Evolutionary conservation across 2,888 invertebrate genomes (phyloP).

Genomic region (Nomada goodeniana): DNA sequence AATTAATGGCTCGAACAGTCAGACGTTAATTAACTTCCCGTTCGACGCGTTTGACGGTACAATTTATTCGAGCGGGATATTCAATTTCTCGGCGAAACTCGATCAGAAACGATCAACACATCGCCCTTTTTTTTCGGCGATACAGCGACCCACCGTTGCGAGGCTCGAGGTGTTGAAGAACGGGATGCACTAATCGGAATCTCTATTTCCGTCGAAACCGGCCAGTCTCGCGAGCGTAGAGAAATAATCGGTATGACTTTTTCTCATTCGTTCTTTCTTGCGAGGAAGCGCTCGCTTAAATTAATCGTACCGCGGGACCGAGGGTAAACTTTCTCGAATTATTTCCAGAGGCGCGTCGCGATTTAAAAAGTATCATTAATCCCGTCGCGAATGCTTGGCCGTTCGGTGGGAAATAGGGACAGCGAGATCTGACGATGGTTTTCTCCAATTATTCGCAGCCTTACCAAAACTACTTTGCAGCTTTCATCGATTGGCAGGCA

Average conservation of each 20-base stretch:
- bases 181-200: background rate
- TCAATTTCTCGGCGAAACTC: constrained; percentile 1
- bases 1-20: background rate
- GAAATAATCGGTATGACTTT: background rate
- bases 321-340: background rate
- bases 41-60: background rate
- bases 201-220: background rate
- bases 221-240: background rate
- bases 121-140: background rate
- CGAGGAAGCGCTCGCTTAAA: constrained; percentile 7
- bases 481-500: no score
- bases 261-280: background rate
- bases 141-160: no score
- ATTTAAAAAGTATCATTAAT: constrained; percentile 16
- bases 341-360: background rate
- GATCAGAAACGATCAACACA: constrained; percentile 4
- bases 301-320: constrained; percentile 4
- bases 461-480: no score
- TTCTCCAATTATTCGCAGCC: background rate
- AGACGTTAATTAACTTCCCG: background rate
- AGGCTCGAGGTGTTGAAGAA: no score
- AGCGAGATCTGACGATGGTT: background rate
- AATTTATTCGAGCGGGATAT: background rate
- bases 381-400: background rate
- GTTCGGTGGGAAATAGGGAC: background rate